Evolutionary conservation across 2,888 invertebrate species (phyloP), one percentile per base, ranked within the genome.

Genomic region (Chloromyia formosa): DNA sequence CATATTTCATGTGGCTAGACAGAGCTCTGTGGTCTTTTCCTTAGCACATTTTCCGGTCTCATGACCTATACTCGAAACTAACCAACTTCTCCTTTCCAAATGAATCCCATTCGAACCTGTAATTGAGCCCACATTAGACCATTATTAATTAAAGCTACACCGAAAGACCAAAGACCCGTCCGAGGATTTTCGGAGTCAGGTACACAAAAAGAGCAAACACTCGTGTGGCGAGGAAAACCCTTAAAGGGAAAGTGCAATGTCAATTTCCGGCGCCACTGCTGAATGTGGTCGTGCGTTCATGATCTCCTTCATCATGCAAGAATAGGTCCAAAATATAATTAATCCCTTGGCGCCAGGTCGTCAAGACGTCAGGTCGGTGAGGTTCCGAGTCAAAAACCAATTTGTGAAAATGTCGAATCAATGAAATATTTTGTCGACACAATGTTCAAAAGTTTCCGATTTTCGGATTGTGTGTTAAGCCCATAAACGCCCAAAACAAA

Each of bases 241-340:
- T 61, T 54, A 16, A 64, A 74, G 69, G 62, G 69, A 76, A 77
- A 75, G 74, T 77, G 77, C 77, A 74, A 56, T 68, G 77, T 77
- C 77, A 77, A 77, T 77, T 77, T 77, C 77, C 75, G 77, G 77
- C 77, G 77, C 77, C 77, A 77, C 58, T 45, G 49, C 10, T 16
- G 56, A 14, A 66, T 20, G 22, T 12, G 40, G 16, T 14, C 22
- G 23, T 20, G 49, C 22, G 49, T 49, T 35, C 45, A 10, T 58
- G 71, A 18, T 58, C 56, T 58, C 27, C 14, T 16, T 40, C 62
- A n/a, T 40, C 42, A 40, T 64, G 7, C 18, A 62, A 14, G 14
- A 7, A 16, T 1, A 69, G 12, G 35, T 18, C 40, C 12, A 20
- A 64, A 61, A 54, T 18, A 64, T 73, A 69, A 69, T 75, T 74